phyloP scores from a whole-genome alignment of 2,888 invertebrate species.

The Hirtodrosophila confusa region DNA sequence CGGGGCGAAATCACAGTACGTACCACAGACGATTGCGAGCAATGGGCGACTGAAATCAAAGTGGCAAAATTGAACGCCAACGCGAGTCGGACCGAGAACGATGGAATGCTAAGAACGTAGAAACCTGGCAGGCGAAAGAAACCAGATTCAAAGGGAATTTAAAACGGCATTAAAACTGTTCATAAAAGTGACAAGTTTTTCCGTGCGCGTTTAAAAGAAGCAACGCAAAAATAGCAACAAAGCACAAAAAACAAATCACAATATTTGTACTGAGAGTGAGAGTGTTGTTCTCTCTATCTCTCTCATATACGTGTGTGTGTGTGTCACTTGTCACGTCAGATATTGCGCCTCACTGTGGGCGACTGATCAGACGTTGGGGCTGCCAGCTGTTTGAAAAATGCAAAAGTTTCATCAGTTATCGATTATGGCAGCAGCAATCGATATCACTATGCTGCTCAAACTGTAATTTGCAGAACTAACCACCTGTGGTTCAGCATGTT shows the following conservation, averaged over 20 bases:
- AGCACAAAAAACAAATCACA: slow-evolving; percentile 27
- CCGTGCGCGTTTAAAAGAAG: slow-evolving; percentile 26
- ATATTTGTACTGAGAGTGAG: slow-evolving; percentile 42
- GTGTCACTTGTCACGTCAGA: slow-evolving; percentile 51
- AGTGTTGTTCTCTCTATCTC: slow-evolving; percentile 22
- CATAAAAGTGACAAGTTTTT: slow-evolving; percentile 35
- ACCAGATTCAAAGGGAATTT: slow-evolving; percentile 40
- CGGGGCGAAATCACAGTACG: slow-evolving; percentile 36
- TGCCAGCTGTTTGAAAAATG: slow-evolving; percentile 38
- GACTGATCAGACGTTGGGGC: slow-evolving; percentile 43
- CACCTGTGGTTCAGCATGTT: neutral
- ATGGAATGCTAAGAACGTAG: slow-evolving; percentile 43
- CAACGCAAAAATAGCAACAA: slow-evolving; percentile 47
- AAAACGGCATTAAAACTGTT: slow-evolving; percentile 22
- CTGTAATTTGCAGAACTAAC: neutral
- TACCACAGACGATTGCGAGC: slow-evolving; percentile 59
- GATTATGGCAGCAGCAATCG: slow-evolving; percentile 23
- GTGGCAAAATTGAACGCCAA: slow-evolving; percentile 56
- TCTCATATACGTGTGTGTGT: slow-evolving; percentile 20
- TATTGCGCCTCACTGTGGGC: slow-evolving; percentile 39
- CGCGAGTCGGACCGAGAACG: slow-evolving; percentile 29
- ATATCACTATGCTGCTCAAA: neutral
- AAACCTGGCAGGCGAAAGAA: slow-evolving; percentile 18
- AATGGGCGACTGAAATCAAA: slow-evolving; percentile 67
- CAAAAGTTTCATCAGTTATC: slow-evolving; percentile 9